Evolutionary conservation across 2,888 invertebrate genomes (phyloP).

Genomic region (Zygaena filipendulae): DNA sequence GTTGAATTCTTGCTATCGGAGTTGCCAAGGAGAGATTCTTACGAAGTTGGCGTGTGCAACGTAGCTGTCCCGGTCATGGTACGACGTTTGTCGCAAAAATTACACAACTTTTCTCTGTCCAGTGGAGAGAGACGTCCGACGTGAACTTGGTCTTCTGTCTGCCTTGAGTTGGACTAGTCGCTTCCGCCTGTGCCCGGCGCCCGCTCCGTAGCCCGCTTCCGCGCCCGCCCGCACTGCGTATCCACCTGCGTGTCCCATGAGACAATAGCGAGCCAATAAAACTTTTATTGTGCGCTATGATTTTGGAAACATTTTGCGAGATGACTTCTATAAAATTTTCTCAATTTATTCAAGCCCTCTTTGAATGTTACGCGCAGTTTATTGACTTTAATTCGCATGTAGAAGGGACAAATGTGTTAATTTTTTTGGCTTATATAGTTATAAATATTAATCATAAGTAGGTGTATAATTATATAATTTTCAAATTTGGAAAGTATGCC

Average conservation of each 20-base stretch:
- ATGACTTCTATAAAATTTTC: conserved; percentile 57
- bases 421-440: conserved; percentile 1
- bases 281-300: conserved; percentile 57
- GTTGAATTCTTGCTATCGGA: no score
- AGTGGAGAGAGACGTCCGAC: conserved; percentile 29
- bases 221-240: conserved; percentile 19
- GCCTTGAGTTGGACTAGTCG: conserved; percentile 5
- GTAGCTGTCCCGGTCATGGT: conserved; percentile 26
- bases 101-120: no score
- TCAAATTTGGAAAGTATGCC: no score
- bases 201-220: conserved; percentile 21
- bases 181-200: conserved; percentile 9
- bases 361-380: conserved; percentile 31
- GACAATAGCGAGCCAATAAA: conserved; percentile 57
- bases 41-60: conserved; percentile 22
- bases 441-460: background rate
- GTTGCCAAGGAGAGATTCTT: conserved; percentile 21
- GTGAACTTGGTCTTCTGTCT: conserved; percentile 22
- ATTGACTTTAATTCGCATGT: no score
- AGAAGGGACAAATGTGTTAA: no score
- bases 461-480: no score
- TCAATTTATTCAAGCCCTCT: conserved; percentile 43
- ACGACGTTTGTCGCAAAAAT: conserved; percentile 41
- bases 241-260: conserved; percentile 22
- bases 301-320: conserved; percentile 54